phyloP scores from a whole-genome alignment of 2,797 vertebrate species.

The Discoglossus pictus region DNA sequence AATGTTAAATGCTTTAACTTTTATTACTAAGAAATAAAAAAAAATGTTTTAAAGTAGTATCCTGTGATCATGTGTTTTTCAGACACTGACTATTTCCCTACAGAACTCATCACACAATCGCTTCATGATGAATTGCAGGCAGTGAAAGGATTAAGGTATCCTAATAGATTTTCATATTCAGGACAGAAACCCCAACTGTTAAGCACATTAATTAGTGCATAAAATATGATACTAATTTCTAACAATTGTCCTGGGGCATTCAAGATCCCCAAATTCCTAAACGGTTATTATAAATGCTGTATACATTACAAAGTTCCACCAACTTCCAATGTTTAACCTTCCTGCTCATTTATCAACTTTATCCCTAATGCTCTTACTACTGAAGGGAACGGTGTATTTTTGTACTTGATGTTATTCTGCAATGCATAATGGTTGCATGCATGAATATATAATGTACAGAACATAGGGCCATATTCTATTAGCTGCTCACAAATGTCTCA shows the following conservation, averaged over 20 bases:
- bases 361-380: background rate
- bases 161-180: background rate
- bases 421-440: background rate
- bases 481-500: no score
- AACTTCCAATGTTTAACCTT: constrained; percentile 27
- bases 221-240: constrained; percentile 14
- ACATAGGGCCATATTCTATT: no score
- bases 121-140: no score
- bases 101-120: no score
- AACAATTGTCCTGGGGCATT: constrained; percentile 4
- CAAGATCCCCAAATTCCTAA: constrained; percentile 7
- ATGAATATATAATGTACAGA: background rate
- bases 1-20: no score
- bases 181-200: background rate
- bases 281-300: constrained; percentile 2
- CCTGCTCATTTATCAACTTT: constrained; percentile 25
- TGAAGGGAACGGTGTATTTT: background rate
- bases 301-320: constrained; percentile 20
- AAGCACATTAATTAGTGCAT: constrained; percentile 23
- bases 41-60: no score
- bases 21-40: no score
- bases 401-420: background rate
- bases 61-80: no score
- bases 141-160: no score
- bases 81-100: no score